Base-by-base conservation (phyloP, 2,888 invertebrate genomes). In the Candidula unifasciata region DNA sequence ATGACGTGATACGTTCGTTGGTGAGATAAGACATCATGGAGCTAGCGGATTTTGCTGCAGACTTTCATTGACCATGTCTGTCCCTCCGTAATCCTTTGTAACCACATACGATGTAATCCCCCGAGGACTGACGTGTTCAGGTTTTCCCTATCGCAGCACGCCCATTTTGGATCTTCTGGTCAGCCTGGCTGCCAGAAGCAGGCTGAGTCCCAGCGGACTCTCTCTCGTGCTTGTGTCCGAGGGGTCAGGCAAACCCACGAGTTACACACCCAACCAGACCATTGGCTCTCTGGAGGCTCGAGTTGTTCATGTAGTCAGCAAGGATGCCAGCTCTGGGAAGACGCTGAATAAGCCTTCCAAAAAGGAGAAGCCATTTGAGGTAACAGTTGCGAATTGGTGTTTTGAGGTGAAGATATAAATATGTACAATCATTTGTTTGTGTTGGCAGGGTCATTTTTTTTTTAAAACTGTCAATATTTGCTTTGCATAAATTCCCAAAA, bases 101-200 rank as follows among this genome's bases (percentile, higher is more conserved):
- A 44, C 6, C 6, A 44, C 0, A 44, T 1, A 44, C 13, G 13
- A 10, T 44, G 33, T 69, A 6, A 35, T 69, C 21, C 16, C 69
- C 18, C 3, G 10, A 69, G 13, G 0, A 52, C 30, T 78, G 37
- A 64, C 57, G 13, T 35, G 2, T 30, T 30, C 37, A 33, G 64
- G 64, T 66, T 74, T 73, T n/a, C 52, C 66, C 21, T 30, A 85
- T 94, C 94, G 86, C 94, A 96, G 96, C 92, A 96, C 96, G 37
- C 96, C 96, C 57, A 96, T 96, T 96, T 96, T 96, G 96, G 96
- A 96, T 92, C 95, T 96, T 74, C 94, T 96, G 88, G 95, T 96
- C 80, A 96, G 96, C 92, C 95, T 96, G 89, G 95, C 96, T 73
- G 96, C 96, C 76, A 95, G 95, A 74, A 95, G 96, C 93, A 95